phyloP scores from a whole-genome alignment of 2,113 vertebrate species.

The Python bivittatus region DNA sequence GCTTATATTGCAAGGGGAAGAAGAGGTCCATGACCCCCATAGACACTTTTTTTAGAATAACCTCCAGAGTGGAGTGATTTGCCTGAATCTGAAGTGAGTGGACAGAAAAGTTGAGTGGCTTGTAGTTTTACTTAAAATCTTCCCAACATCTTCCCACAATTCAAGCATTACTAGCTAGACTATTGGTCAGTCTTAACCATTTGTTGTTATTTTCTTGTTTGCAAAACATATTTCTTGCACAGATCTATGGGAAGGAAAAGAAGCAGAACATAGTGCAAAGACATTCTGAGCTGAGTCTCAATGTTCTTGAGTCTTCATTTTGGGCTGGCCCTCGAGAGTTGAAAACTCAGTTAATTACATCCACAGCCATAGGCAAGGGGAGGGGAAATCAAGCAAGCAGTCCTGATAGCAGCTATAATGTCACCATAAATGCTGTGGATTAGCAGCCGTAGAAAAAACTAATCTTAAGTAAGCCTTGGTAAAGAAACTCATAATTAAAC shows the following conservation, averaged over 20 bases:
- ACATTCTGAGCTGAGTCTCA: conserved; percentile 28
- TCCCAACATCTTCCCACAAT: background rate
- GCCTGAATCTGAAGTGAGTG: background rate
- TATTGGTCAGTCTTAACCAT: background rate
- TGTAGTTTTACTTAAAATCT: background rate
- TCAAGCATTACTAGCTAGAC: background rate
- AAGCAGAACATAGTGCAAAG: background rate
- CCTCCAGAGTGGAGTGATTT: background rate
- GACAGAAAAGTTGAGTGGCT: background rate
- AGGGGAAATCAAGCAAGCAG: conserved; percentile 34
- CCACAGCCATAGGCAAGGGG: conserved; percentile 53
- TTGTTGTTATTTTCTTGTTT: background rate
- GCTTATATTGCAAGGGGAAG: background rate
- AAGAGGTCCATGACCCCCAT: background rate
- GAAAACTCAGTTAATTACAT: conserved; percentile 54
- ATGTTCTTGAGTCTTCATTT: conserved; percentile 36
- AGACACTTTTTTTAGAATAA: background rate
- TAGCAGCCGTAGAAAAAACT: background rate
- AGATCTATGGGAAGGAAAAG: background rate
- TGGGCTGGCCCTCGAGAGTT: background rate
- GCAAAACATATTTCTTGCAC: background rate
- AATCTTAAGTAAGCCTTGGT: conserved; percentile 48
- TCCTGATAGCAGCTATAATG: conserved; percentile 39
- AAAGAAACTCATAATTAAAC: conserved; percentile 51
- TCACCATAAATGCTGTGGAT: conserved; percentile 46